Conservation (phyloP, 2,113 vertebrate genomes). For the Steatornis caripensis region DNA sequence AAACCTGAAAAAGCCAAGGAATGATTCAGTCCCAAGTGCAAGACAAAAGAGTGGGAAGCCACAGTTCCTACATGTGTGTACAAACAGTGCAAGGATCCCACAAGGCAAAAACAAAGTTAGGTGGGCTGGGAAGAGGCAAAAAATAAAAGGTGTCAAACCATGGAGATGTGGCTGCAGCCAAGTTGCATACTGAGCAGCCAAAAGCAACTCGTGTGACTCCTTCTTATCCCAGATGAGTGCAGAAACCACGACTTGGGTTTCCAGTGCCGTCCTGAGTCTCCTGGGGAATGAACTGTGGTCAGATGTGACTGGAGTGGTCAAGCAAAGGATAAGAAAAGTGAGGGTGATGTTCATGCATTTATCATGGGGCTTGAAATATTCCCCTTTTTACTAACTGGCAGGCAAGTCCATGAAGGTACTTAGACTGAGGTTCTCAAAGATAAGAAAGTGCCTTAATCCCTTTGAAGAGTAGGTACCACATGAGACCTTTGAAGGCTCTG, state of each 20-base stretch:
- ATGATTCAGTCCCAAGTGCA: neutral
- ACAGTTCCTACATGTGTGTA: neutral
- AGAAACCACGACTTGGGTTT: neutral
- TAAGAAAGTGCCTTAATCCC: neutral
- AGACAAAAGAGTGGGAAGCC: conserved; percentile 17
- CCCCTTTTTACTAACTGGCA: neutral
- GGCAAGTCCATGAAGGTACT: neutral
- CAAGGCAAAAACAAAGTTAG: neutral
- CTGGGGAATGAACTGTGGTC: neutral
- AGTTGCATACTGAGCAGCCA: neutral
- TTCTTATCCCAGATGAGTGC: neutral
- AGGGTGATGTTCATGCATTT: neutral
- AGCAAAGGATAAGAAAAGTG: neutral
- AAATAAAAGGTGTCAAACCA: neutral
- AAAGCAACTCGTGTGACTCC: neutral
- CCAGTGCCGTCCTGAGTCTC: neutral
- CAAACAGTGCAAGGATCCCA: neutral
- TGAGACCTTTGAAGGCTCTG: neutral
- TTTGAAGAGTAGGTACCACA: neutral
- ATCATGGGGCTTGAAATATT: neutral
- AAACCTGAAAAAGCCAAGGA: neutral
- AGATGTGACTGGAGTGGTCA: neutral
- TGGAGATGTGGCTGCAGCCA: neutral
- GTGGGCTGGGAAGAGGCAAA: neutral
- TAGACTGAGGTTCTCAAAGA: neutral